phyloP scores from a whole-genome alignment of 2,797 vertebrate species.

The Gallinago stenura region DNA sequence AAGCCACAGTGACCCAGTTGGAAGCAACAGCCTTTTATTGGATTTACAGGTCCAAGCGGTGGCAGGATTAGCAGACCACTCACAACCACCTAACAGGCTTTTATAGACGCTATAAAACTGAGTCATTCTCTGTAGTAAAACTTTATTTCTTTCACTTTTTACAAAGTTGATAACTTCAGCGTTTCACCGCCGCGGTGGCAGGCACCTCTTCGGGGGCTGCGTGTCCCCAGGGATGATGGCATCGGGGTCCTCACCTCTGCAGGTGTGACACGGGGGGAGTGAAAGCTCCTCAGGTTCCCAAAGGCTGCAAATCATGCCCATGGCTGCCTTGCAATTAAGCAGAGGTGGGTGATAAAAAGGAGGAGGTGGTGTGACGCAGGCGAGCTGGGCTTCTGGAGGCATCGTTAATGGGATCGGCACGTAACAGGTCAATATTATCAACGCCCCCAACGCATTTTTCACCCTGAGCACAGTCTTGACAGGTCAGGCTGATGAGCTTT shows the following conservation, averaged over 20 bases:
- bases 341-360: rapidly evolving
- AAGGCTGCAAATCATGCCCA: not conserved
- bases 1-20: slow-evolving; percentile 1
- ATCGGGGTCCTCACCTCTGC: not conserved
- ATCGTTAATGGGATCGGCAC: rapidly evolving
- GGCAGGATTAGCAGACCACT: not conserved
- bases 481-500: not conserved
- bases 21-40: not conserved
- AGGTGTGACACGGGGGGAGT: not conserved
- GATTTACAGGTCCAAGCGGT: not conserved
- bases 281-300: not conserved
- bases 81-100: not conserved
- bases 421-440: not conserved
- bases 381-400: not conserved
- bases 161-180: not conserved
- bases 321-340: not conserved
- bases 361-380: rapidly evolving
- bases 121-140: not conserved
- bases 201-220: rapidly evolving
- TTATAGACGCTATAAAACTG: not conserved
- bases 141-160: not conserved
- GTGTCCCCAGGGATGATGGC: rapidly evolving
- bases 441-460: not conserved
- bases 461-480: not conserved
- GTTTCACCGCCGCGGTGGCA: not conserved